Base-by-base conservation (phyloP, 2,888 invertebrate species). In the Drosophila multiciliata region DNA sequence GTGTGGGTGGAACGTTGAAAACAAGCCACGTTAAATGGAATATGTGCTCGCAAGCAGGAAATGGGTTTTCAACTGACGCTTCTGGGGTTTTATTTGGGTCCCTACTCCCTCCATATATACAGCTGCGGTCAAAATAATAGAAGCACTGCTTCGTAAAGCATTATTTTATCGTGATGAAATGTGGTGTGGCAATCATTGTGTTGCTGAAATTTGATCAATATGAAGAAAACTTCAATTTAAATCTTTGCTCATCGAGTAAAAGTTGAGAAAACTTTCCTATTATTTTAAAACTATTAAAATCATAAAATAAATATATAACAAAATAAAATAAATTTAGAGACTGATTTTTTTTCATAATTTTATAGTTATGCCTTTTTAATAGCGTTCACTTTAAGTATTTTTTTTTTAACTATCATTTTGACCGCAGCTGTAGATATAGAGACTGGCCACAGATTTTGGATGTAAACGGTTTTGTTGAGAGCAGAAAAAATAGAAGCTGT, bases 31-130 rank as follows among this genome's bases (percentile, higher is more conserved):
- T 52, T 65, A 66, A 80, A 80, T 69, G 64, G 62, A 64, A 82
- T 69, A 76, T 73, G 73, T 60, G 55, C 69, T 15, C 23, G 53
- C 49, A 57, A 78, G 72, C 84, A 79, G 89, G 89, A 89, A 90
- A 90, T 90, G 80, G 84, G 76, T 86, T 90, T 82, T 75, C 86
- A 85, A 80, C 78, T 67, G 66, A 66, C 50, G 58, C 54, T 61
- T 63, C 8, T 23, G 23, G 23, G 55, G 33, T 52, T 66, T 65
- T 63, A 32, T 54, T 50, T 66, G 49, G 23, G 20, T 11, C n/a
- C 38, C 48, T 11, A 26, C 29, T 38, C n/a, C 32, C 26, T 38
- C 12, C 36, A 29, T 15, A n/a, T 32, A 15, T 1, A 45, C 45
- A 45, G 45, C 2, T 8, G 8, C 23, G 23, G 45, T 45, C 23